Evolutionary conservation across 1,140 invertebrate species (phyloP), one percentile per base, ranked within the genome.

Genomic region (Apis cerana): DNA sequence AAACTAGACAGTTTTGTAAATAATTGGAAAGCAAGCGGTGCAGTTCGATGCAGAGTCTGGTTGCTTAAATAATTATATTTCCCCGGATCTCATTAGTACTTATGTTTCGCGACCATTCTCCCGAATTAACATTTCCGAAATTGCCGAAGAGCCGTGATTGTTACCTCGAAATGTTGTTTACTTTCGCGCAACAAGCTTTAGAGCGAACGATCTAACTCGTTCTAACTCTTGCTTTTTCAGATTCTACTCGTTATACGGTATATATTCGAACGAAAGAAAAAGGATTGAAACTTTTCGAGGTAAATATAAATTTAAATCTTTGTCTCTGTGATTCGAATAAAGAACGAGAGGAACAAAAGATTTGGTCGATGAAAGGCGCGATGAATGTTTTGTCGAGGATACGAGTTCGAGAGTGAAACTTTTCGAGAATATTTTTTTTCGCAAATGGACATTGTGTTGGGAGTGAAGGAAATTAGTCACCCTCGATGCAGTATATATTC

Each of bases 41-140:
- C 12, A 5, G 12, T 64, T 80, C 69, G 69, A 80, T 56, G 19
- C 2, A 21, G 65, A 68, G n/a, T 21, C n/a, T n/a, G 52, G 33
- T 67, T 48, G 33, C 43, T 80, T 12, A 58, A 75, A 75, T 67
- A 80, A 80, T 67, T 75, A 80, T 50, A 75, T 75, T 80, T 65
- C 52, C 52, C 33, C 15, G 61, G 27, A 65, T 67, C 71, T 65
- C 79, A 12, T 80, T 80, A 80, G 71, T 58, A 75, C 70, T 75
- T 27, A 54, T 17, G 70, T 12, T 21, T 1, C 12, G 23, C 13
- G 54, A 17, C 17, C 23, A 10, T 33, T 79, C 15, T 17, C 11
- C 27, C 50, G 61, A 17, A 33, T 64, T 72, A 64, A 23, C 78
- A 50, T 64, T 56, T 11, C 2, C 17, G 61, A 50, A 75, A 81